These are phyloP conservation scores for Glyptemys insculpta DNA, from an alignment of 2,797 vertebrate genomes.

Conservation along the genomic window DNA sequence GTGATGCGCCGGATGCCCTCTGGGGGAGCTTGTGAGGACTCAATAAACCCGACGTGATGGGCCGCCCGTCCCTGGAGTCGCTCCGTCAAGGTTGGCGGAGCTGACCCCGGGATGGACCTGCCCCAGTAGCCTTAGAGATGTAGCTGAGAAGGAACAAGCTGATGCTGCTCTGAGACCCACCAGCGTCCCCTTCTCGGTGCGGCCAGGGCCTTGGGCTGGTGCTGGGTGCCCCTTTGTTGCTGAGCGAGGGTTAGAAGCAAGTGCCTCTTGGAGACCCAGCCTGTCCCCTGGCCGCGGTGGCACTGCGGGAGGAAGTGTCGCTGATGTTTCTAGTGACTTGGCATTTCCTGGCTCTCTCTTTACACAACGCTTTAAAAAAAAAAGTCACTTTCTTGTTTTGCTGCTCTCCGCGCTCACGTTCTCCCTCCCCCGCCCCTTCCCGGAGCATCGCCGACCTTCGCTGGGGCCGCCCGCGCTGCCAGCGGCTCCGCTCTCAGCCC, in stretches of 20 bases:
- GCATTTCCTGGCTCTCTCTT: conserved; percentile 85
- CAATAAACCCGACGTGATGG: not conserved
- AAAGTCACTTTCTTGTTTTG: not conserved
- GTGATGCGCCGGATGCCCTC: not conserved
- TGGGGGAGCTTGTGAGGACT: not conserved
- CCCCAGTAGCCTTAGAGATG: not conserved
- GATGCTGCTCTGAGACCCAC: not conserved
- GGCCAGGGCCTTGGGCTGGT: no score
- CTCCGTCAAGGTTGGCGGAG: not conserved
- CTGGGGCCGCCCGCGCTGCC: no score
- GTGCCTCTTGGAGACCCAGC: not conserved
- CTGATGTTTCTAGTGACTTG: conserved; percentile 82
- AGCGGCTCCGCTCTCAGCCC: no score
- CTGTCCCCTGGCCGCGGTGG: not conserved
- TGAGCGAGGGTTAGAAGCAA: not conserved
- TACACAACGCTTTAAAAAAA: not conserved
- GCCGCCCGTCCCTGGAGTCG: not conserved
- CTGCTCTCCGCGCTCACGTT: not conserved
- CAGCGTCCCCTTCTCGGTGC: not conserved
- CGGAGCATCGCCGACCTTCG: not conserved
- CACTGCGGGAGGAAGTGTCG: conserved; percentile 82
- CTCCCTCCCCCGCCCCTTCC: not conserved
- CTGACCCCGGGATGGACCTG: not conserved
- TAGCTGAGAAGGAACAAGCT: not conserved
- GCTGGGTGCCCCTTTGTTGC: not conserved